Base-by-base conservation (phyloP, 30 jellyfish, hydroid and myxozoan genomes). In the Rhopilema esculentum region DNA sequence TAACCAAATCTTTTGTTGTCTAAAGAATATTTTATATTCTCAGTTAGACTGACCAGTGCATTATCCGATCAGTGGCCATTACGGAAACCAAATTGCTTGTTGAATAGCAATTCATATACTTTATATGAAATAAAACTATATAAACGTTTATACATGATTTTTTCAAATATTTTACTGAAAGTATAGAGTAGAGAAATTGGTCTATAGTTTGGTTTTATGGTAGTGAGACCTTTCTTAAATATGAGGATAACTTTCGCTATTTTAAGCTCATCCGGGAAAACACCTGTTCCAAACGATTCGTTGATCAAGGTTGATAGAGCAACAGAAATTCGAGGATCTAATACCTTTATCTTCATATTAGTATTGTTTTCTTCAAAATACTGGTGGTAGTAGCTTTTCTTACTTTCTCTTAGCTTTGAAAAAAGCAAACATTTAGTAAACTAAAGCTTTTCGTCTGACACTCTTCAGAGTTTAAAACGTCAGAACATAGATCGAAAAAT, bases 21-120 rank as follows among this genome's bases (percentile, higher is more conserved):
- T 49, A 67, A 68, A 23, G 91, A 66, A 66, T 84, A 68, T 77
- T 68, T 82, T 9, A 82, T 82, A 82, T 82, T 82, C 85, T 82
- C 85, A 15, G 84, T 82, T 32, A 50, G 30, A 31, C 91, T 82
- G 68, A 71, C 87, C 29, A 84, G 87, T 70, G 93, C 93, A 84
- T 84, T 80, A 71, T 84, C 93, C 71, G 93, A 49, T 16, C 83
- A 81, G n/a, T n/a, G n/a, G n/a, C n/a, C n/a, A n/a, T n/a, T n/a
- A n/a, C 91, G 91, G 69, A 82, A 82, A 48, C 85, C 91, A 68
- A 82, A 82, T 72, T 82, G 76, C 85, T 67, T 26, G 25, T 82
- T 82, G 68, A 82, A 69, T 68, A 82, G 49, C 63, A 49, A 66
- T 66, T 82, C 84, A 82, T 24, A 66, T 61, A 50, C 25, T 49